Conservation (phyloP, 2,113 vertebrate genomes). For the Oenanthe melanoleuca region DNA sequence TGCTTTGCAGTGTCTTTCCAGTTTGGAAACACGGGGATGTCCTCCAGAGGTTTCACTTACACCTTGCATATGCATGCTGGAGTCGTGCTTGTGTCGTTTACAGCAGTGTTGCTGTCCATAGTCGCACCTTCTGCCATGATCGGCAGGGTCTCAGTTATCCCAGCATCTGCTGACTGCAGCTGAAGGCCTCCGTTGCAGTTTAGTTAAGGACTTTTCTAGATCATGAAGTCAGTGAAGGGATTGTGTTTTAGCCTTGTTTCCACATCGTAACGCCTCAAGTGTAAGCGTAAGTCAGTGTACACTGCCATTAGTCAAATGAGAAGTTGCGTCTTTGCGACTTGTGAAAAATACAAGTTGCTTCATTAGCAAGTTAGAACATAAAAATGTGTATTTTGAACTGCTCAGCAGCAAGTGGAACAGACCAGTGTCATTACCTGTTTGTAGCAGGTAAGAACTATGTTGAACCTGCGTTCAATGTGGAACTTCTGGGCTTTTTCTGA, state of each 20-base stretch:
- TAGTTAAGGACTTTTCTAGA: not conserved
- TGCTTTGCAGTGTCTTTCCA: not conserved
- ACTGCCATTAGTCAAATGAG: not conserved
- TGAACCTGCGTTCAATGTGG: not conserved
- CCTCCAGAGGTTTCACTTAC: not conserved
- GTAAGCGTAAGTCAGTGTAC: rapidly evolving
- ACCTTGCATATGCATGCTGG: rapidly evolving
- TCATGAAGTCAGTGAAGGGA: not conserved
- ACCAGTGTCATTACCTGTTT: rapidly evolving
- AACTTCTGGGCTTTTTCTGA: not conserved
- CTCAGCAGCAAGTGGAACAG: not conserved
- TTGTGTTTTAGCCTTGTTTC: not conserved
- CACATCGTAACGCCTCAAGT: not conserved
- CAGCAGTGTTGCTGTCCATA: not conserved
- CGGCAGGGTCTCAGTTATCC: not conserved
- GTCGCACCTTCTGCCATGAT: rapidly evolving
- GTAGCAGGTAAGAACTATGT: rapidly evolving
- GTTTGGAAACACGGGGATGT: not conserved
- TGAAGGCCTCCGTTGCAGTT: not conserved
- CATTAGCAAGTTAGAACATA: not conserved
- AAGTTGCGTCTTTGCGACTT: not conserved
- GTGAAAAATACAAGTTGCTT: not conserved
- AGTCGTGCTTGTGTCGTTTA: not conserved
- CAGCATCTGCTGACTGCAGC: not conserved
- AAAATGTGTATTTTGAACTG: not conserved